These are phyloP conservation scores for Brachycybe producta DNA, from an alignment of 2,888 invertebrate genomes.

Conservation along the genomic window DNA sequence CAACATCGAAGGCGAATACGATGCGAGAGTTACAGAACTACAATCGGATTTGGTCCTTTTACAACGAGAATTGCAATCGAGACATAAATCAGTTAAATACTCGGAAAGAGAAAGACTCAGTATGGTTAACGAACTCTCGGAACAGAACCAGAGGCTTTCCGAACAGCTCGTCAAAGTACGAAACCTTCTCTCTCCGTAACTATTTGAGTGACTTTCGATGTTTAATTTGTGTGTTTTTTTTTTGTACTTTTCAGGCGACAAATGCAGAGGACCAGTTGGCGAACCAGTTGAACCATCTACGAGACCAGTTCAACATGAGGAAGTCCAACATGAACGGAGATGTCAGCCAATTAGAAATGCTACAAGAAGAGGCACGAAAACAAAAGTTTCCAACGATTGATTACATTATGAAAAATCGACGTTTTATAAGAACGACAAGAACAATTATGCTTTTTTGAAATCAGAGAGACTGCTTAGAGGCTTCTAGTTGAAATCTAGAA, in stretches of 20 bases:
- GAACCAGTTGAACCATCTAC: slow-evolving; percentile 63
- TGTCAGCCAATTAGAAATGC: slow-evolving; percentile 71
- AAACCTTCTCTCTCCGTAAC: not conserved
- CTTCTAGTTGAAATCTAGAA: not conserved
- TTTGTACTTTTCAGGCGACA: slow-evolving; percentile 39
- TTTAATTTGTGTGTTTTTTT: not conserved
- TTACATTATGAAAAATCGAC: too few species aligned
- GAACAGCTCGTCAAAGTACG: slow-evolving; percentile 64
- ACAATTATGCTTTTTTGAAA: too few species aligned
- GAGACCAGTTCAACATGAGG: slow-evolving; percentile 70
- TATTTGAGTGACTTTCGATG: too few species aligned
- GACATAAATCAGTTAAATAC: slow-evolving; percentile 33
- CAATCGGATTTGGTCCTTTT: slow-evolving; percentile 76
- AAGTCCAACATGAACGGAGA: slow-evolving; percentile 73
- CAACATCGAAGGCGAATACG: slow-evolving; percentile 75
- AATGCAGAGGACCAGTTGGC: slow-evolving; percentile 64
- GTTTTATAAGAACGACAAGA: too few species aligned
- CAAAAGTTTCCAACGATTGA: not conserved
- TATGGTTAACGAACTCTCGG: slow-evolving; percentile 67
- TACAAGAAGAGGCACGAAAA: slow-evolving; percentile 58
- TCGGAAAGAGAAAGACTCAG: slow-evolving; percentile 57
- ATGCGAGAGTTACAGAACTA: slow-evolving; percentile 69
- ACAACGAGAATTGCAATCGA: slow-evolving; percentile 54
- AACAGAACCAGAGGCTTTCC: slow-evolving; percentile 76
- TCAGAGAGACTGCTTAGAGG: too few species aligned